These are phyloP conservation scores for Microctenopoma lineatum DNA, from an alignment of 2,797 vertebrate species.

Conservation along the genomic window DNA sequence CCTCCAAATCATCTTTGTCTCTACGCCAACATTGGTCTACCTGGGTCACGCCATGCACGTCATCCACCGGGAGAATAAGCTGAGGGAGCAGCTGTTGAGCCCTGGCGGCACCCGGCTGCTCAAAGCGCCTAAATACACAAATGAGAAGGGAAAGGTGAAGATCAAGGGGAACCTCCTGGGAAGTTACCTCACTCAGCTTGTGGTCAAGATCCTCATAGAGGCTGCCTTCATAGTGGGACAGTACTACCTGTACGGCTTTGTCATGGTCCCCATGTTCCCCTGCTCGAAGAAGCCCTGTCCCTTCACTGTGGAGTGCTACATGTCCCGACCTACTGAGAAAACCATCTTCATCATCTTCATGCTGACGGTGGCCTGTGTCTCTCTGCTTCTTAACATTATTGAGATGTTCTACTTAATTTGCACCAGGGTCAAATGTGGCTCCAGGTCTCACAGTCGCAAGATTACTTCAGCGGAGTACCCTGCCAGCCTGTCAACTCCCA, in stretches of 20 bases:
- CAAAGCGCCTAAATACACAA: constrained; percentile 84
- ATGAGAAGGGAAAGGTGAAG: constrained; percentile 86
- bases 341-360: constrained; percentile 79
- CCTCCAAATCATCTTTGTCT: constrained; percentile 93
- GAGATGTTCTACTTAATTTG: constrained; percentile 74
- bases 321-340: constrained; percentile 72
- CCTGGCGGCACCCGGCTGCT: constrained; percentile 52
- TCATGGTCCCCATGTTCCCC: constrained; percentile 91
- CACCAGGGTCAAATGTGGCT: constrained; percentile 40
- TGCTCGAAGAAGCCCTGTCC: constrained; percentile 91
- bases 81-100: constrained; percentile 80
- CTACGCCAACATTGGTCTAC: constrained; percentile 84
- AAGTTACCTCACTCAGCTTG: constrained; percentile 89
- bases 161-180: constrained; percentile 92
- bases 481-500: constrained; percentile 14
- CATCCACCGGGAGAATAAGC: constrained; percentile 89
- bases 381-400: constrained; percentile 66
- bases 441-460: constrained; percentile 15
- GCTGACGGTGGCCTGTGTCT: constrained; percentile 74
- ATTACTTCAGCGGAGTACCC: constrained; percentile 46
- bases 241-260: constrained; percentile 94
- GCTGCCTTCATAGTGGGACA: constrained; percentile 91
- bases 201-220: constrained; percentile 92
- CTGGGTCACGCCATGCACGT: constrained; percentile 85
- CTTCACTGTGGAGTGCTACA: constrained; percentile 83